These are phyloP conservation scores for Amblyornis subalaris DNA, from an alignment of 2,113 vertebrate species.

Conservation along the genomic window DNA sequence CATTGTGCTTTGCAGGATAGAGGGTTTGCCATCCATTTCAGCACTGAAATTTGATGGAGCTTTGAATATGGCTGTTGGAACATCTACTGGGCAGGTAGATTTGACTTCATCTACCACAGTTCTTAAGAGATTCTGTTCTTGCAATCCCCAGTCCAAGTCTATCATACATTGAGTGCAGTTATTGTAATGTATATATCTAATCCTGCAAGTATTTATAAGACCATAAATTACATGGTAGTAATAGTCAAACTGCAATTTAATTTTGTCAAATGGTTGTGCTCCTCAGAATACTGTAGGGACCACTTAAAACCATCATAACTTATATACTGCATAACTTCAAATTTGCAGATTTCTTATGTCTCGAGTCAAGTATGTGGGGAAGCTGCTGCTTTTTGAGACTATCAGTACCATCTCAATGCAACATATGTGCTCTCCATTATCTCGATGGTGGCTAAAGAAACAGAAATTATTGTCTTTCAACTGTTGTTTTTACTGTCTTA, in stretches of 20 bases:
- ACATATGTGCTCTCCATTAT: not conserved
- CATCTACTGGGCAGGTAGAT: constrained; percentile 91
- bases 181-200: not conserved
- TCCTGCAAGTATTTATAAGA: not conserved
- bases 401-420: not conserved
- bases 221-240: not conserved
- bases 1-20: constrained; percentile 77
- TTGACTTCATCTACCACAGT: not conserved
- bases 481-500: not conserved
- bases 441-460: not conserved
- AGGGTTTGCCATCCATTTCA: constrained; percentile 85
- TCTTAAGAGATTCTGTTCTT: not conserved
- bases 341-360: not conserved
- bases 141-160: not conserved
- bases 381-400: not conserved
- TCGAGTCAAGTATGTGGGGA: not conserved
- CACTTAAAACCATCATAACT: not conserved
- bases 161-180: not conserved
- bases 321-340: not conserved
- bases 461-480: not conserved
- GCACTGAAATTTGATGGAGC: constrained; percentile 88
- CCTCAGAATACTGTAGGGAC: not conserved
- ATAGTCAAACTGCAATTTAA: not conserved
- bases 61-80: constrained; percentile 90
- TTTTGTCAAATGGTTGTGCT: not conserved